phyloP scores from a whole-genome alignment of 2,113 vertebrate genomes.

The Neolamprologus devosi region DNA sequence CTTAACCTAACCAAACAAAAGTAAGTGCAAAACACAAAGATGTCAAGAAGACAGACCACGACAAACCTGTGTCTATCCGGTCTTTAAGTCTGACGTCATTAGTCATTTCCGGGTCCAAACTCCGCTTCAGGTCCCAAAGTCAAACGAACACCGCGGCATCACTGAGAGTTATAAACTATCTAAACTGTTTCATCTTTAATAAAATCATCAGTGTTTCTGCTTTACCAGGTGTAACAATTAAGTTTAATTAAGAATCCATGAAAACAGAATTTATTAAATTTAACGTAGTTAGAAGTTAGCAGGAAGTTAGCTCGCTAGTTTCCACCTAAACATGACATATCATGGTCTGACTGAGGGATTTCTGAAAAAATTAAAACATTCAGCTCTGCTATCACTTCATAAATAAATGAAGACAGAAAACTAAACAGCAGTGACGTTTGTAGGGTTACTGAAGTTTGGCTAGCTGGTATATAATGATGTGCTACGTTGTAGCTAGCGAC shows the following conservation, averaged over 20 bases:
- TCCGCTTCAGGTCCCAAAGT: not conserved
- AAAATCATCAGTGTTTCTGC: not conserved
- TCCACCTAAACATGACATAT: accelerated
- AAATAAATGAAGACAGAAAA: not conserved
- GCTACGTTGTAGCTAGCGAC: accelerated
- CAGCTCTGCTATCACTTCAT: not conserved
- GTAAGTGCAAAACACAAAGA: not conserved
- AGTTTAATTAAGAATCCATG: not conserved
- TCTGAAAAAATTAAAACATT: not conserved
- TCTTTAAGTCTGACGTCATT: not conserved
- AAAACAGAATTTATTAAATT: not conserved
- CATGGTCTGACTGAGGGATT: not conserved
- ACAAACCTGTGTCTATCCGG: not conserved
- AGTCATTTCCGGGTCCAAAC: not conserved
- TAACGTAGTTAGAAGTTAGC: accelerated
- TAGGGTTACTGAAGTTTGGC: not conserved
- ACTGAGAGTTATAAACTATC: not conserved
- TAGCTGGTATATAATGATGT: not conserved
- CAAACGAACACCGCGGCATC: accelerated
- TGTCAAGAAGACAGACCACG: not conserved
- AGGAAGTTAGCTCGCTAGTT: not conserved
- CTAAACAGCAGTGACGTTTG: not conserved
- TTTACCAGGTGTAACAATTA: not conserved
- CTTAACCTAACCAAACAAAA: not conserved
- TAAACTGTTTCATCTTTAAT: not conserved